phyloP scores from a whole-genome alignment of 2,113 vertebrate species.

The Nothoprocta pentlandii region DNA sequence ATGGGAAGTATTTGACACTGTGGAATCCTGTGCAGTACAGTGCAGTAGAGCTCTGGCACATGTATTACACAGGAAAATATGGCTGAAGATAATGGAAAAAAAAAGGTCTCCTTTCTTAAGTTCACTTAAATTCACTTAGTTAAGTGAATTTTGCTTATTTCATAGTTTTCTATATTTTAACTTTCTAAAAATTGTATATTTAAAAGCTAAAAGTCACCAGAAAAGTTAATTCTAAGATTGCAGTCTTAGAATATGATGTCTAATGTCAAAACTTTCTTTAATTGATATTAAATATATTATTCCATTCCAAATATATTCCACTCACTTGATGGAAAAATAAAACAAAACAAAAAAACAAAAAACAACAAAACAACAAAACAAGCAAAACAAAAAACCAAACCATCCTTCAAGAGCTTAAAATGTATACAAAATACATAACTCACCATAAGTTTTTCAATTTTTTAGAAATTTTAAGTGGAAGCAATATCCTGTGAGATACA shows the following conservation, averaged over 20 bases:
- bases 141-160: background rate
- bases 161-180: background rate
- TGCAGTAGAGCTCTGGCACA: background rate
- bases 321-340: background rate
- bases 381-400: no score
- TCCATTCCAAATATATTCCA: no score
- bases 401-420: background rate
- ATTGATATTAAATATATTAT: background rate
- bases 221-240: background rate
- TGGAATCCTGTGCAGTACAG: background rate
- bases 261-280: background rate
- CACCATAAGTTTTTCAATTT: background rate
- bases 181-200: background rate
- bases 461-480: background rate
- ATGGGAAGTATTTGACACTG: background rate
- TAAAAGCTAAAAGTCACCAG: accelerated
- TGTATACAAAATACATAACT: background rate
- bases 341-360: no score
- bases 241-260: background rate
- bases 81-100: background rate
- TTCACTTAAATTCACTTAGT: no score
- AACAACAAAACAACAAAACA: no score
- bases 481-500: background rate
- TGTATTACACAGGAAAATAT: background rate
- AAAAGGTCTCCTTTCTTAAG: background rate